A percentile compares a stretch with the other conserved stretches of the same genome.
Evolutionary conservation across 2,797 vertebrate species (phyloP).

Genomic region (Oryzias sinensis): DNA sequence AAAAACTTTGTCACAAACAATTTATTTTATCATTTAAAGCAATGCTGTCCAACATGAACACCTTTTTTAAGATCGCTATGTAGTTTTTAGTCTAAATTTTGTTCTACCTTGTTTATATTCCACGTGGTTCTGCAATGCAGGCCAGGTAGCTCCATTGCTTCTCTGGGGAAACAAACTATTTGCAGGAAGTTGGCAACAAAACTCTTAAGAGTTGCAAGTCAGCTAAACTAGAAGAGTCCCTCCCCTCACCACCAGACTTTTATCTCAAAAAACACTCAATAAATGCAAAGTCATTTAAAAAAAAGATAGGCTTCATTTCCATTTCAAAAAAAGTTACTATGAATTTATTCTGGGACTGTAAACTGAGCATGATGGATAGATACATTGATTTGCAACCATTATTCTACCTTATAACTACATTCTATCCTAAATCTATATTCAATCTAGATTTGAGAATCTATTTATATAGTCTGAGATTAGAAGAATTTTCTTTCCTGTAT

Average conservation of each 20-base stretch:
- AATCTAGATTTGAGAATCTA: too few species aligned
- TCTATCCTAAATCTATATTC: too few species aligned
- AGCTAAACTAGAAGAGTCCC: constrained; percentile 51
- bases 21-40: too few species aligned
- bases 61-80: constrained; percentile 35
- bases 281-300: constrained; percentile 22
- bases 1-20: too few species aligned
- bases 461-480: too few species aligned
- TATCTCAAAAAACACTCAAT: constrained; percentile 14
- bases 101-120: constrained; percentile 36
- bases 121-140: constrained; percentile 53
- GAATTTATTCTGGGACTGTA: too few species aligned
- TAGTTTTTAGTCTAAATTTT: constrained; percentile 34
- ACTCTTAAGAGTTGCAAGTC: constrained; percentile 51
- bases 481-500: too few species aligned
- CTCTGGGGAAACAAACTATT: constrained; percentile 51
- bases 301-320: constrained; percentile 5
- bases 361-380: too few species aligned
- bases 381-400: too few species aligned
- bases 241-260: constrained; percentile 28
- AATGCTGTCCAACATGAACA: constrained; percentile 23
- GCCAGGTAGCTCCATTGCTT: constrained; percentile 51
- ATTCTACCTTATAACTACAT: too few species aligned
- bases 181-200: constrained; percentile 47
- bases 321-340: too few species aligned